Base-by-base conservation (phyloP, 92 coral and sea anemone genomes). In the Metridium senile region DNA sequence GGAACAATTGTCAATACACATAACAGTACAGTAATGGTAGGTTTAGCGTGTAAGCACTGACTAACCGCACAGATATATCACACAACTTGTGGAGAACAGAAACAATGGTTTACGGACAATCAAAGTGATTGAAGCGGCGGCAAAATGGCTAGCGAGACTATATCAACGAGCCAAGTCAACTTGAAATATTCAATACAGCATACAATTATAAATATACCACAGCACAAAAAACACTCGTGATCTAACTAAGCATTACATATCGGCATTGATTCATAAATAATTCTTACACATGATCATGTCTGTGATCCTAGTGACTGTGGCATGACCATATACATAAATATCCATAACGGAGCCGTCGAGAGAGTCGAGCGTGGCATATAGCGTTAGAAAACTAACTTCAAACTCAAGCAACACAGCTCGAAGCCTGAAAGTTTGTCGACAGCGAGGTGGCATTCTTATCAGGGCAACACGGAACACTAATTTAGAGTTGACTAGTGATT, bases 1-100 rank as follows among this genome's bases (percentile, higher is more conserved):
- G 54, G 65, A 27, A 73, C 78, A 73, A 73, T 58, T 47, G 78
- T 73, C 64, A 53, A 62, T 58, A 58, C 57, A 73, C 66, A 73
- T 62, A 73, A 73, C 68, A 25, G 46, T 10, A 58, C 57, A 73
- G 54, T 33, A 62, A 73, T 66, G 78, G 78, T 67, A 73, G 33
- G 28, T 39, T 23, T 21, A 22, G 54, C 16, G 27, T 73, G 56
- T 9, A 45, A 73, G 65, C 66, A 31, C 32, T 10, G 54, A 43
- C 32, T 34, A 16, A 54, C 68, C 67, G 29, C 56, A 73, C 67
- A 73, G 78, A 58, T 56, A 34, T 22, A 6, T 39, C 17, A 26
- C 16, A 27, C 52, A 33, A 57, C 51, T 57, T 33, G 67, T 34
- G n/a, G 20, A 53, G 23, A 62, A 57, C 27, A 53, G 27, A 59